Base-by-base conservation (phyloP, 1,140 invertebrate species). In the Lethrus apterus region DNA sequence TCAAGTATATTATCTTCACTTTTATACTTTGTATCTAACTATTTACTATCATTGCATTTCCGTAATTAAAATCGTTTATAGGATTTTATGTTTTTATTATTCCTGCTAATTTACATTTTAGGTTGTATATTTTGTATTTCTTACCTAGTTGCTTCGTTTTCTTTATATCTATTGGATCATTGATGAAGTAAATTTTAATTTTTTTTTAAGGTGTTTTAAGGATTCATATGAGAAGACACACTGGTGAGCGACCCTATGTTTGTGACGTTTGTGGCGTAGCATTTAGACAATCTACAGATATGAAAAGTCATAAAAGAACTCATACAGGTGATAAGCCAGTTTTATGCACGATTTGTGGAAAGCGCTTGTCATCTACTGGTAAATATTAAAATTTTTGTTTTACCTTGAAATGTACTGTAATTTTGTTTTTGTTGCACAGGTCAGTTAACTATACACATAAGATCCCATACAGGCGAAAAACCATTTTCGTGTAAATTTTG, bases 241-340 rank as follows among this genome's bases (percentile, higher is more conserved):
- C 76, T 0, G 73, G 76, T 1, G 78, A 80, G 59, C 67, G 74
- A 11, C 79, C 79, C 2, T 81, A 70, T 54, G 56, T 68, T 9
- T 84, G 81, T 54, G 69, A 76, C 38, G 56, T 74, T 5, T 84
- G 81, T 58, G 67, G 67, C 2, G 70, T 71, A 38, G 52, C 64
- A 1, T 81, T 80, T 59, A 70, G 69, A 18, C 75, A 78, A 17
- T 49, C 49, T 5, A 47, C 51, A 7, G 55, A 57, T 54, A 46
- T 57, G 43, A 51, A 40, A 31, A 44, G 45, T 2, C 55, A 57
- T 21, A 35, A 36, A 31, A 38, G 46, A 17, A 54, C 36, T 10
- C 55, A 57, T 38, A 46, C 29, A 13, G 52, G 52, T 0, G 44
- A 46, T 18, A 51, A 51, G 21, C 46, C 21, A 9, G 52, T 45